Evolutionary conservation across 2,888 invertebrate species (phyloP), one percentile per base, ranked within the genome.

Genomic region (Agrilus mali): DNA sequence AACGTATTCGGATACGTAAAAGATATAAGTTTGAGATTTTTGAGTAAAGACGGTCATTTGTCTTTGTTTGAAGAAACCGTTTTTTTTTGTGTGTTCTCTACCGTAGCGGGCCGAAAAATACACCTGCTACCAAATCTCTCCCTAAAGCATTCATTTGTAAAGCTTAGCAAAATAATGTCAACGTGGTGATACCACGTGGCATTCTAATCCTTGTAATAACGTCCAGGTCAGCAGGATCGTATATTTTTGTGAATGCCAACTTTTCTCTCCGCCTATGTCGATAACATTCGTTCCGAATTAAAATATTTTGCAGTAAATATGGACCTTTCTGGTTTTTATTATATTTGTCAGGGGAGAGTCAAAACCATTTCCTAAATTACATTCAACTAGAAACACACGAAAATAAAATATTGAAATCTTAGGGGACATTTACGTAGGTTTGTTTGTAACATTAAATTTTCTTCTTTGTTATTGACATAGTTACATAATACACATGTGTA

Each of bases 81-180:
- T 49, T 53, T 50, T 53, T 53, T 52, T 53, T 52, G 20, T 42
- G 32, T 46, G 51, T 27, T 27, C 27, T 27, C 27, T 8, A 27
- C 27, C 27, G 27, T 27, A 27, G 27, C 27, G 27, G 10, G 2
- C 10, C 53, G 54, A 57, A 57, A 57, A 58, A 59, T 57, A 52
- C 52, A 55, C 55, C 55, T 53, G 54, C 49, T 46, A 41, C 48
- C 54, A 55, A 53, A 55, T 56, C 54, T 47, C 47, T 49, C 50
- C 50, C 47, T 51, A 53, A 57, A 53, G 49, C 50, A 46, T 54
- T 50, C 51, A 60, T 59, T 59, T 60, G 58, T 59, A 59, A 57
- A 53, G 55, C 59, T 60, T 60, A 58, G 48, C 54, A 54, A 59
- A 56, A 58, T 55, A 54, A 56, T 58, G 57, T 55, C 53, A 53